Base-by-base conservation (phyloP, 2,113 vertebrate species). In the Callorhinus ursinus region DNA sequence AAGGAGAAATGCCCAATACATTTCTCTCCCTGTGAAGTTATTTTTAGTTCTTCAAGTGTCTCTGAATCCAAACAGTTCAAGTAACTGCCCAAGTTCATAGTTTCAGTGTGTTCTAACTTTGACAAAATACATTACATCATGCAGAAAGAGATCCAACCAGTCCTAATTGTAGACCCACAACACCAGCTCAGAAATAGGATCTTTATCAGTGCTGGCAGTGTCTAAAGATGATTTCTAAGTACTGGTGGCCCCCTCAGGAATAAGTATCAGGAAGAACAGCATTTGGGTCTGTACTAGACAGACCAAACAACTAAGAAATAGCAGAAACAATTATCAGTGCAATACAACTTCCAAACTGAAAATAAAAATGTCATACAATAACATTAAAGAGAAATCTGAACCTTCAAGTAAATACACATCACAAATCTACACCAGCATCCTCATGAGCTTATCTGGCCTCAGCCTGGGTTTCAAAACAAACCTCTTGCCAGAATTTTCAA, bases 51-150 rank as follows among this genome's bases (percentile, higher is more conserved):
- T 55, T 57, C 46, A 46, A 97, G 72, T 84, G 59, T 97, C 80
- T 95, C 84, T 65, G 59, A 69, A 97, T 95, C 93, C 87, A 97
- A 96, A 96, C 87, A 93, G 92, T 90, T 93, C 91, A 95, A 88
- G 88, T 59, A 96, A 90, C 88, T 87, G 80, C 93, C 87, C 24
- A 26, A 91, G 90, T 83, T 96, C 90, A 87, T 33, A 88, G 51
- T 42, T 57, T 69, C 94, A 57, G 12, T 0, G 0, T 77, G 95
- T 93, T 96, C 94, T 83, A 96, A 89, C 92, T 95, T 96, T 83
- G 67, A 98, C 94, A 95, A 96, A 95, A 96, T 82, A 93, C 61
- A 95, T 83, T 49, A 87, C 74, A 88, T 95, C 97, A 92, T 53
- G 63, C 77, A 59, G 61, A 93, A 86, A 97, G 55, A 49, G 87